Percentiles rank a stretch among this genome's conserved stretches.
phyloP scores from a whole-genome alignment of 2,113 vertebrate species.

The Ptychochromis oligacanthus region DNA sequence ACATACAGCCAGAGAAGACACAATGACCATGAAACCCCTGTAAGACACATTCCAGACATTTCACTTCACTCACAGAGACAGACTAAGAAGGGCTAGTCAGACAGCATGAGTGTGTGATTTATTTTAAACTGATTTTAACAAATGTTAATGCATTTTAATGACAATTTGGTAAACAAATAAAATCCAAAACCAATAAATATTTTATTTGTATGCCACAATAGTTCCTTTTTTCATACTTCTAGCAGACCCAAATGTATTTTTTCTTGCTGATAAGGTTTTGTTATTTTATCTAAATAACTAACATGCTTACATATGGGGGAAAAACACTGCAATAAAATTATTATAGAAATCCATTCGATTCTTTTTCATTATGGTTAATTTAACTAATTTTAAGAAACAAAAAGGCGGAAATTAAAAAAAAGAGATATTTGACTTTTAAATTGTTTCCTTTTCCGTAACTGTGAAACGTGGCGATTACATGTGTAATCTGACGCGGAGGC shows the following conservation, averaged over 20 bases:
- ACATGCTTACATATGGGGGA: background rate
- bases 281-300: background rate
- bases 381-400: background rate
- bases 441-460: background rate
- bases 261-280: background rate
- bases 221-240: background rate
- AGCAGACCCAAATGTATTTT: background rate
- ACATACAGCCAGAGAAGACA: conserved; percentile 56
- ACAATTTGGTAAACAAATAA: background rate
- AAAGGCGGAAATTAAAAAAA: background rate
- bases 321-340: background rate
- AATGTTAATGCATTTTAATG: background rate
- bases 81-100: background rate
- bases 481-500: background rate
- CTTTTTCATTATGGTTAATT: background rate
- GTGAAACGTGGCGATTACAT: background rate
- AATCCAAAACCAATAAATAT: background rate
- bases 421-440: background rate
- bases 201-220: too few relatives aligned
- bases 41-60: conserved; percentile 57
- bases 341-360: background rate
- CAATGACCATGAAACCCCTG: conserved; percentile 55
- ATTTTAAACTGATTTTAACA: background rate
- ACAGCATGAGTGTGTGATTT: background rate
- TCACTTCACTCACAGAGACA: conserved; percentile 32